Base-by-base conservation (phyloP, 2,797 vertebrate genomes). In the Schizopygopsis pylzovi region DNA sequence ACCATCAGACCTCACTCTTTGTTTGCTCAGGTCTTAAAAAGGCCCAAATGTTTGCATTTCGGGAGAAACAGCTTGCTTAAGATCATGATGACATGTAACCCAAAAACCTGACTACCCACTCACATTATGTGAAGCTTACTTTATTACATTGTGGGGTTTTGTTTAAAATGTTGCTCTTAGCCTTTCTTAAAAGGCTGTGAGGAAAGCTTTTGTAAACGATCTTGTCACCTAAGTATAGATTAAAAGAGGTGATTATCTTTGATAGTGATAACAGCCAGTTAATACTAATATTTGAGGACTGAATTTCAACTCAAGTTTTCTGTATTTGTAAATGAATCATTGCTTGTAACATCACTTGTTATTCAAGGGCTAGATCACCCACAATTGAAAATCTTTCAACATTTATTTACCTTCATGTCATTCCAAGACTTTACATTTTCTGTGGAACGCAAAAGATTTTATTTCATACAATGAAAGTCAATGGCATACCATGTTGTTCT, bases 1-100 rank as follows among this genome's bases (percentile, higher is more conserved):
- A 43, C 45, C 16, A 70, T 61, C 67, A 59, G 39, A 16, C 28
- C 20, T 75, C 9, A 45, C 25, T 37, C 25, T 82, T 71, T 59
- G 73, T 43, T 84, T 70, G 20, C 45, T 47, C 25, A 61, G 45
- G n/a, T 22, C 52, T 71, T 47, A 49, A 43, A 84, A 84, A 71
- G 52, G 37, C 52, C 37, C 52, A 61, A 47, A 85, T 85, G 65
- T 79, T 84, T 84, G 61, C 45, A 54, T 83, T 77, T 76, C 7
- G 16, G 63, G 83, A 70, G 75, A 49, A 71, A 71, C 75, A 56
- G 65, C 18, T 79, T 79, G 65, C 63, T 70, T 33, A 41, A 65
- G 72, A 67, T 84, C 72, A 83, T 15, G 10, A 28, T 79, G 76
- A 79, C 49, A 70, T 79, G 63, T 77, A 54, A 79, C 25, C 75